Evolutionary conservation across 2,888 invertebrate species (phyloP).

Genomic region (Malthinus flaveolus): DNA sequence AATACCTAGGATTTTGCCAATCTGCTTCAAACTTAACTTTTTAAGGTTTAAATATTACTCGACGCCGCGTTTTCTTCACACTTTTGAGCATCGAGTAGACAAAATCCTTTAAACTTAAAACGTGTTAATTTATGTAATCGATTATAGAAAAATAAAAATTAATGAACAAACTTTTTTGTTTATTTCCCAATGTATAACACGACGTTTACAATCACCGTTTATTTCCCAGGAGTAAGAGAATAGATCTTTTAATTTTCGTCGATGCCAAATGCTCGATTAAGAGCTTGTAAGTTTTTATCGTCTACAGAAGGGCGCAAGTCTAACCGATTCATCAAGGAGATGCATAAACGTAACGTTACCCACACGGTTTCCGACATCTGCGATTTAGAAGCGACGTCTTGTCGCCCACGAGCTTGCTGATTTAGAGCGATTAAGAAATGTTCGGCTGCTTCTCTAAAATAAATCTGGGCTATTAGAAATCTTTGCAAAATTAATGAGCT

Average conservation of each 20-base stretch:
- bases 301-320: slow-evolving; percentile 66
- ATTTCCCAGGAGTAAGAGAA: too few species aligned
- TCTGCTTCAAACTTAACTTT: too few species aligned
- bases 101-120: neutral
- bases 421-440: slow-evolving; percentile 93
- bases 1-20: too few species aligned
- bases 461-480: slow-evolving; percentile 9
- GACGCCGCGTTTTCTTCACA: too few species aligned
- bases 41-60: too few species aligned
- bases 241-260: slow-evolving; percentile 51
- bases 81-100: neutral
- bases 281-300: slow-evolving; percentile 62
- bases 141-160: neutral
- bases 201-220: too few species aligned
- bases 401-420: slow-evolving; percentile 78
- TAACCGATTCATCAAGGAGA: slow-evolving; percentile 76
- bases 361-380: slow-evolving; percentile 92
- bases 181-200: too few species aligned
- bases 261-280: slow-evolving; percentile 67
- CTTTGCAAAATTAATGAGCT: slow-evolving; percentile 21
- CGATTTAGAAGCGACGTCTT: slow-evolving; percentile 42
- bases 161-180: too few species aligned
- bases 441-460: slow-evolving; percentile 85
- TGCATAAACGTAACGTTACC: slow-evolving; percentile 88
- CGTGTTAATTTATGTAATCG: too few species aligned